Percentiles rank a stretch among this genome's conserved stretches.
phyloP scores from a whole-genome alignment of 2,797 vertebrate genomes.

The Halcyon badia region DNA sequence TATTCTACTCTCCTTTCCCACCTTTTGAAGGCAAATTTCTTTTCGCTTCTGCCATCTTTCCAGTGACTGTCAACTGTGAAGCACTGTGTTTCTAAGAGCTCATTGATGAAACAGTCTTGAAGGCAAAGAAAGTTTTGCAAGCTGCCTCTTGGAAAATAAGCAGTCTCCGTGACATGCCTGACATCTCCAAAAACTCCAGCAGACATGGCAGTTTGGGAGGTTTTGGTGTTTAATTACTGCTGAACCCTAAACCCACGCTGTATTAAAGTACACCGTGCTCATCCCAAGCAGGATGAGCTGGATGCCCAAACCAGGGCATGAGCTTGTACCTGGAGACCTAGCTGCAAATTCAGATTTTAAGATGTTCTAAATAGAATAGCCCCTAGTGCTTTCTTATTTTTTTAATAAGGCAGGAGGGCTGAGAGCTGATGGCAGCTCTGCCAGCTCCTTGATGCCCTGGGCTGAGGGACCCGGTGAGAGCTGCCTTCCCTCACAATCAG shows the following conservation, averaged over 20 bases:
- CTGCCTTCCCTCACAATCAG: rapidly evolving
- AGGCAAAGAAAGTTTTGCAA: not conserved
- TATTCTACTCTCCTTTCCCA: not conserved
- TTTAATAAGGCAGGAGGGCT: not conserved
- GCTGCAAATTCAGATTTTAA: not conserved
- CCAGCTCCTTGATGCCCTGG: not conserved
- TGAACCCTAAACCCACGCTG: not conserved
- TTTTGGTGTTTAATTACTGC: not conserved
- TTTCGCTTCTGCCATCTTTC: not conserved
- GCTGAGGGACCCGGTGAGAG: rapidly evolving
- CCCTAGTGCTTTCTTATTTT: not conserved
- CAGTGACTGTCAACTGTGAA: not conserved
- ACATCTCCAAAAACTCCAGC: not conserved
- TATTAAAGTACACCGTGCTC: not conserved
- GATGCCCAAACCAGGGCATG: not conserved
- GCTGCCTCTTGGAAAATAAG: not conserved
- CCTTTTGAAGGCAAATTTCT: not conserved
- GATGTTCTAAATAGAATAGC: not conserved
- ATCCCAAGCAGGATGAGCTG: not conserved
- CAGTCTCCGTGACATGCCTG: not conserved
- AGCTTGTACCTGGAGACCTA: not conserved
- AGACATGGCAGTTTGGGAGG: rapidly evolving
- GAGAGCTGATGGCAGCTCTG: not conserved
- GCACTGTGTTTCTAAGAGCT: not conserved
- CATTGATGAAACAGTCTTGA: not conserved